Evolutionary conservation across 2,797 vertebrate species (phyloP).

Genomic region (Numenius phaeopus): DNA sequence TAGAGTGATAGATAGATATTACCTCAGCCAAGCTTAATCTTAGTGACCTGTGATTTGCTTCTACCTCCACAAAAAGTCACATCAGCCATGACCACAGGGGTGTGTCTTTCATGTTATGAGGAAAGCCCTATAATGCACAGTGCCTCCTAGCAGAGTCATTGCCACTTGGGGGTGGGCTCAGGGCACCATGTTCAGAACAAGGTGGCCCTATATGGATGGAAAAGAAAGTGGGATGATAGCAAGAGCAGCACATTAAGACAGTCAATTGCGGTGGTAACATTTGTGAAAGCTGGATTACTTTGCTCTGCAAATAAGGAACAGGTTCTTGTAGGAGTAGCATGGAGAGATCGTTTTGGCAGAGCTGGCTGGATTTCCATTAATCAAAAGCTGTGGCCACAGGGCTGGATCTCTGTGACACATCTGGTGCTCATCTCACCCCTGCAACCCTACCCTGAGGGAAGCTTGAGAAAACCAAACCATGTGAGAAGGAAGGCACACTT

Average conservation of each 20-base stretch:
- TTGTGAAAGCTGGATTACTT: neutral
- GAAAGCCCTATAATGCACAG: neutral
- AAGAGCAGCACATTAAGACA: neutral
- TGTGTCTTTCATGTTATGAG: neutral
- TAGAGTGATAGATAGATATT: neutral
- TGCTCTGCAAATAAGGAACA: neutral
- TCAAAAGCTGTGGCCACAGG: neutral
- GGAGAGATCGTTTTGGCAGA: neutral
- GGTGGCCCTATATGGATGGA: neutral
- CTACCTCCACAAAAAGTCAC: neutral
- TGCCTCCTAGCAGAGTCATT: neutral
- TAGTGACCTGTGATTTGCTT: neutral
- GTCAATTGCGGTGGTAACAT: fast-evolving
- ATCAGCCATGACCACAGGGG: neutral
- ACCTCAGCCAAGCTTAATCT: neutral
- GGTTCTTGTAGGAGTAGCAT: neutral
- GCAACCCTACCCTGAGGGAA: neutral
- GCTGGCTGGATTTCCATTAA: neutral
- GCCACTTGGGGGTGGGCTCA: neutral
- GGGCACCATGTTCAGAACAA: neutral
- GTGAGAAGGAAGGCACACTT: neutral
- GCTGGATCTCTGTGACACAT: neutral
- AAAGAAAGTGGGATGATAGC: neutral
- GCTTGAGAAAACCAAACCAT: neutral
- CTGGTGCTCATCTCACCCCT: neutral